Evolutionary conservation across 2,888 invertebrate species (phyloP).

Genomic region (Agrypnus murinus): DNA sequence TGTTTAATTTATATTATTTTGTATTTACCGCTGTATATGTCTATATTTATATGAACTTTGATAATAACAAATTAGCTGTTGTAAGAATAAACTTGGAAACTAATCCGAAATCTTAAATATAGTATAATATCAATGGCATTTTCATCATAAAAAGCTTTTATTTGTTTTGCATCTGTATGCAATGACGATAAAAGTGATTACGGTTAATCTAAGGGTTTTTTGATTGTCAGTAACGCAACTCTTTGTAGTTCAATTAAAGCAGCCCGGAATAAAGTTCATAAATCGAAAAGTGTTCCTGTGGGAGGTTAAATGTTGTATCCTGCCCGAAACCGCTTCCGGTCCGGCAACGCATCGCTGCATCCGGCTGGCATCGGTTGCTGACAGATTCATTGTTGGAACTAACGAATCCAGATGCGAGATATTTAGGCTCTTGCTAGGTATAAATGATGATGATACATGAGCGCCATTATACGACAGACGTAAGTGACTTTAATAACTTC

Average conservation of each 20-base stretch:
- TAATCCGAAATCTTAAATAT: too few relatives aligned
- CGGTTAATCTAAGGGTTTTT: conserved; percentile 18
- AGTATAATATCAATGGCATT: too few relatives aligned
- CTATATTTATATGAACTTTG: too few relatives aligned
- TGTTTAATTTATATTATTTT: too few relatives aligned
- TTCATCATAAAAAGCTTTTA: too few relatives aligned
- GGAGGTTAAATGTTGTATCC: conserved; percentile 54
- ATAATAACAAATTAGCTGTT: too few relatives aligned
- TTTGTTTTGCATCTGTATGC: too few relatives aligned
- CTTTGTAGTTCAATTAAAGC: conserved; percentile 44
- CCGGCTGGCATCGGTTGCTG: conserved; percentile 51
- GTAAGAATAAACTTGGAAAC: too few relatives aligned
- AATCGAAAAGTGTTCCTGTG: conserved; percentile 51
- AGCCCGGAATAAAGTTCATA: conserved; percentile 44
- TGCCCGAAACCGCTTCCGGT: conserved; percentile 52
- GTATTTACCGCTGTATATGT: too few relatives aligned
- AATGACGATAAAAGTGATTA: neutral
- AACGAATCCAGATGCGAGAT: conserved; percentile 52
- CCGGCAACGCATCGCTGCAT: conserved; percentile 53
- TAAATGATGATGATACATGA: conserved; percentile 49
- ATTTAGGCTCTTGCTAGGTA: conserved; percentile 41
- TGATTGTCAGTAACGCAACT: conserved; percentile 30
- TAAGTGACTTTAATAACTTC: conserved; percentile 43
- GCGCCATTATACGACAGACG: conserved; percentile 34
- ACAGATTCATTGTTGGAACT: conserved; percentile 53